Evolutionary conservation across 2,113 vertebrate species (phyloP), one percentile per base, ranked within the genome.

Genomic region (Triplophysa tibetana): DNA sequence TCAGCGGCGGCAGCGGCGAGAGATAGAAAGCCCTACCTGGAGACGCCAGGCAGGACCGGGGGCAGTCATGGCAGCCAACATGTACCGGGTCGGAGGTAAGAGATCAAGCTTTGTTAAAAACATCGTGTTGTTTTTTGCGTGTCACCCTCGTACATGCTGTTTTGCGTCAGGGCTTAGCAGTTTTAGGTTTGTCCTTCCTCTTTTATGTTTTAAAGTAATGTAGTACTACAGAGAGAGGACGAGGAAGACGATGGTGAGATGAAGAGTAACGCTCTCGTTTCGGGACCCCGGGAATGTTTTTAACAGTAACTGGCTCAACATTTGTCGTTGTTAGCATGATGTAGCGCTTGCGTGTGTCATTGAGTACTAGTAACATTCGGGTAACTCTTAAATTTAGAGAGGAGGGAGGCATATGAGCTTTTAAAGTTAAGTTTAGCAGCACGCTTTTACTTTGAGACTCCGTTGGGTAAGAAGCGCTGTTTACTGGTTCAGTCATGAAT

Each of bases 41-140:
- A 93, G 88, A 90, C 89, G 88, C 92, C 92, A 88, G 91, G 86
- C 92, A 88, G 91, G 86, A 91, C 88, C 87, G 81, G 90, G 89
- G 92, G 88, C 90, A 93, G 93, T 61, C 89, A 94, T 94, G 93
- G 94, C 94, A 91, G 94, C 94, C 64, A 94, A 94, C 88, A 94
- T 94, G 94, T 94, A 94, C 93, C 93, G 93, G 93, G 94, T 94
- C 86, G 93, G 94, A 93, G 94, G 94, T 94, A 93, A 77, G 91
- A 90, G 70, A 80, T 66, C 75, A 43, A 38, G 60, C 73, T 81
- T 84, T 78, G 10, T 38, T 14, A 70, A 52, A 64, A 82, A 80
- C 75, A 62, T 23, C 43, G 75, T 58, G 9, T 12, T 52, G 41
- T 23, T 70, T 63, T 81, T 52, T 77, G 13, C 29, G 77, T 52